Base-by-base conservation (phyloP, 2,888 invertebrate genomes). In the Heliconius aoede region DNA sequence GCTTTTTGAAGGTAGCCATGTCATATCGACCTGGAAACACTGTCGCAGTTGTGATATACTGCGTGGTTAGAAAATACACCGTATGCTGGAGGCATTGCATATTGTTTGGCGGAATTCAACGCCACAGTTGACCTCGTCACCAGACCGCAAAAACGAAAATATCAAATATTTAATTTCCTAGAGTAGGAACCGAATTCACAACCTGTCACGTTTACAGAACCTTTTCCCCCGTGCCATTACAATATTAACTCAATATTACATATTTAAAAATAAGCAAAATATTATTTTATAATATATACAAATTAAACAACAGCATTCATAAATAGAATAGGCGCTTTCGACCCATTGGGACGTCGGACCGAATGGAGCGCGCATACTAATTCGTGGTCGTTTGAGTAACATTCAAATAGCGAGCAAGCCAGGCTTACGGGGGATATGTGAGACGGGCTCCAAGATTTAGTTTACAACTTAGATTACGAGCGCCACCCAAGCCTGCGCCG, bases 331-430 rank as follows among this genome's bases (percentile, higher is more conserved):
- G 87, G 85, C 82, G 82, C 86, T 83, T 85, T 81, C 81, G 86
- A 88, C 85, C 92, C 91, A 88, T 85, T 83, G 92, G 91, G 91
- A 88, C 88, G 86, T 81, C 83, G 84, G 85, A 84, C 87, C 85
- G 92, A 91, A 94, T 93, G 93, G 87, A 90, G 88, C 88, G 87
- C 89, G 94, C 94, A 94, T 94, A 94, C 94, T 94, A 94, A 94
- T 94, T 92, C 91, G 91, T 91, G 90, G 91, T 87, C 88, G 90
- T 89, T 88, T 87, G 87, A 87, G 89, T 82, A 88, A 86, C 93
- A 92, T 94, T 93, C 93, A 91, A 92, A 93, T 90, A 89, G 87
- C 90, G 87, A 86, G 88, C 85, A 82, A 89, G 90, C 91, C 90
- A 81, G 86, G 94, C 91, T 93, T 94, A 93, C 88, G 77, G 84